Conservation (phyloP, 1,140 invertebrate genomes). For the Orius insidiosus region DNA sequence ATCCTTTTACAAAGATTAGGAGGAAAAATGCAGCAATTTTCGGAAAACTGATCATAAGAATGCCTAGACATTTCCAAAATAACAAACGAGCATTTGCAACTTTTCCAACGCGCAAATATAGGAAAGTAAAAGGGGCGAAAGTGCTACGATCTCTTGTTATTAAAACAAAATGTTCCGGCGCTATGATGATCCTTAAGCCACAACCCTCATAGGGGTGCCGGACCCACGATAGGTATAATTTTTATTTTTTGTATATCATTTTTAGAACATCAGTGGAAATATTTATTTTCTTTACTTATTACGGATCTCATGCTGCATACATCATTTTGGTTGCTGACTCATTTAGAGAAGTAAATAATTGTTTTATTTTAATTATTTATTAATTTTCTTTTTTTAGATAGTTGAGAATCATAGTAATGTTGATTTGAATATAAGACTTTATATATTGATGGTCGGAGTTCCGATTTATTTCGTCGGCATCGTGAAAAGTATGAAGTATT, state of each 20-base stretch:
- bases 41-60: too few relatives aligned
- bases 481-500: slow-evolving; percentile 48
- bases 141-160: too few relatives aligned
- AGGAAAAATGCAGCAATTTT: too few relatives aligned
- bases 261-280: slow-evolving; percentile 10
- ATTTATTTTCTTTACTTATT: slow-evolving; percentile 8
- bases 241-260: background rate
- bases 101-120: too few relatives aligned
- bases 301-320: slow-evolving; percentile 10
- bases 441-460: slow-evolving; percentile 39
- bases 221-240: too few relatives aligned
- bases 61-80: too few relatives aligned
- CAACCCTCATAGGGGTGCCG: too few relatives aligned
- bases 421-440: slow-evolving; percentile 27
- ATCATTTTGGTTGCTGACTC: slow-evolving; percentile 10
- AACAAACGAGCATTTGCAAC: too few relatives aligned
- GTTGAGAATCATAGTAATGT: slow-evolving; percentile 24
- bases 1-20: too few relatives aligned
- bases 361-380: background rate
- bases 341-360: slow-evolving; percentile 7
- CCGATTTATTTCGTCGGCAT: slow-evolving; percentile 42
- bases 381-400: slow-evolving; percentile 29
- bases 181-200: too few relatives aligned
- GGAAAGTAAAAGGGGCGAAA: too few relatives aligned
- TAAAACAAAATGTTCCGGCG: too few relatives aligned